Evolutionary conservation across 2,113 vertebrate genomes (phyloP).

Genomic region (Mixornis gularis): DNA sequence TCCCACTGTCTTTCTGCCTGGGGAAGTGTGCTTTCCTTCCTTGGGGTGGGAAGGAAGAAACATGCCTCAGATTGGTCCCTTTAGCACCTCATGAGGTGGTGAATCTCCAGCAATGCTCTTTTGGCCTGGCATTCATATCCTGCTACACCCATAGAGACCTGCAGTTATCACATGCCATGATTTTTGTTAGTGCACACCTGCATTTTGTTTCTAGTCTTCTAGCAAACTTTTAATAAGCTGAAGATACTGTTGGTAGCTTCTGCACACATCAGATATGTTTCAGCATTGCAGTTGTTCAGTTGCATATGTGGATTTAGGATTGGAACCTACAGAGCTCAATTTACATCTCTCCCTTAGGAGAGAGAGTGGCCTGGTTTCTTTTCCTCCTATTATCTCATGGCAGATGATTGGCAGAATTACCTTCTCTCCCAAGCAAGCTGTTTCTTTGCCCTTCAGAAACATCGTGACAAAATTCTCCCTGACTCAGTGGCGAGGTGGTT

Average conservation of each 20-base stretch:
- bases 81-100: accelerated
- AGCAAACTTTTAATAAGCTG: neutral
- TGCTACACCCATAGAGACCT: neutral
- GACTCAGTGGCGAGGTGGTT: neutral
- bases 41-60: neutral
- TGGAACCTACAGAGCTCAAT: neutral
- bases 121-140: accelerated
- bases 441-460: conserved; percentile 29
- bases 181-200: neutral
- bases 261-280: neutral
- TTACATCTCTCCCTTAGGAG: conserved; percentile 28
- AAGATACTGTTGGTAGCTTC: neutral
- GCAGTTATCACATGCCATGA: accelerated
- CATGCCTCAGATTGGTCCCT: neutral
- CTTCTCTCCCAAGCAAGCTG: neutral
- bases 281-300: neutral
- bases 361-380: conserved; percentile 27
- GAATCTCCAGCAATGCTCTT: neutral
- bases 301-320: neutral
- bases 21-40: neutral
- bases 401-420: neutral
- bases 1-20: neutral
- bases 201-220: neutral
- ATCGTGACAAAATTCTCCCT: neutral
- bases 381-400: neutral